Evolutionary conservation across 2,888 invertebrate species (phyloP), one percentile per base, ranked within the genome.

Genomic region (Norana najaformis): DNA sequence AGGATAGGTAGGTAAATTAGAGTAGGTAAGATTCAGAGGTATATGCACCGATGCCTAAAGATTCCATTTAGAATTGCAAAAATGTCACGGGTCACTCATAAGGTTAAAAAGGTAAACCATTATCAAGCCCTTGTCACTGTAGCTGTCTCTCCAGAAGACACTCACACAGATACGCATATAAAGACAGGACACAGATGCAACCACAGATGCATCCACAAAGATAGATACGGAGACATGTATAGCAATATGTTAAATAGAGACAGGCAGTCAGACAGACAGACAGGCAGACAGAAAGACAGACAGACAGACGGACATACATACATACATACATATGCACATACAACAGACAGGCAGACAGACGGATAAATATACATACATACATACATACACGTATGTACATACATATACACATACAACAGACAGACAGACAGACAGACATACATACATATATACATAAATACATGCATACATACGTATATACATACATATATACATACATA

Each of bases 361-460:
- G 35, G n/a, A 34, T 88, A 89, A n/a, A 37, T 47, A 38, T 36
- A 90, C 41, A 16, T 18, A 85, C 88, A 90, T 41, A 20, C 88
- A 88, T 34, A 90, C 41, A 39, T 16, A 90, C 88, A 88, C 20
- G n/a, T n/a, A 88, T 0, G 14, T 16, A 37, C 41, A 90, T 16
- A 39, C 90, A 89, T 2, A 39, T 35, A 83, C 36, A 18, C 83
- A 83, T 4, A 39, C 88, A 89, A 1, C 23, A 83, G 35, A 83
- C 35, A 35, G 35, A 83, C 83, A 18, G 83, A 5, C 16, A 23
- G 85, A 4, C 1, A 85, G 37, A 83, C 41, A 88, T 18, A 13
- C 90, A 89, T 30, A 69, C 38, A 34, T 35, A 90, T 41, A 30
- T 34, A 85, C 83, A 89, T 83, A 34, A 82, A 83, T 83, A 89